phyloP scores from a whole-genome alignment of 2,113 vertebrate genomes.

The Pelobates fuscus region DNA sequence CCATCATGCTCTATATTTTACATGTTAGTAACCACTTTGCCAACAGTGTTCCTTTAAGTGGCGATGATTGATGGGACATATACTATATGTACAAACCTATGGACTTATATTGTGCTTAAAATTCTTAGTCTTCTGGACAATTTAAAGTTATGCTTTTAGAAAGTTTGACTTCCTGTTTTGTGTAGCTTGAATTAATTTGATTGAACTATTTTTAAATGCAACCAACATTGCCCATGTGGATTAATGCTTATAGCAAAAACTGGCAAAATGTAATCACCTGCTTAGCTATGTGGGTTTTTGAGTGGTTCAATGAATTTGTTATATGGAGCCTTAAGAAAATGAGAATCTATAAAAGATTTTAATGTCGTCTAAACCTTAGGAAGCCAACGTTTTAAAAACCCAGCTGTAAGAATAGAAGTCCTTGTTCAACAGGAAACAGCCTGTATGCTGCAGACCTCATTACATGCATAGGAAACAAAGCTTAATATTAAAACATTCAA shows the following conservation, averaged over 20 bases:
- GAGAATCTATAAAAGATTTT: slow-evolving; percentile 43
- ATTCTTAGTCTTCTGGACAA: too few species aligned
- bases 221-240: not conserved
- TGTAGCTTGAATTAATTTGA: not conserved
- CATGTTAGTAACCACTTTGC: too few species aligned
- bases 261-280: slow-evolving; percentile 28
- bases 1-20: too few species aligned
- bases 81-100: too few species aligned
- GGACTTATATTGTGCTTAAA: too few species aligned
- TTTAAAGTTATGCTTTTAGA: too few species aligned
- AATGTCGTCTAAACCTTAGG: slow-evolving; percentile 34
- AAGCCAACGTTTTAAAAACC: slow-evolving; percentile 31
- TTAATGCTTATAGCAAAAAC: not conserved
- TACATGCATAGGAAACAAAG: slow-evolving; percentile 19
- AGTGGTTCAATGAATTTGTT: slow-evolving; percentile 19
- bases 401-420: slow-evolving; percentile 28
- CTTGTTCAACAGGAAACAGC: slow-evolving; percentile 41
- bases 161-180: not conserved
- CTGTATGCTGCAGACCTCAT: slow-evolving; percentile 37
- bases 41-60: too few species aligned
- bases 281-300: slow-evolving; percentile 6
- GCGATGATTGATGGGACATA: too few species aligned
- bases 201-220: not conserved
- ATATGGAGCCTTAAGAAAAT: slow-evolving; percentile 18
- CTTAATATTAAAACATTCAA: slow-evolving; percentile 31